phyloP scores from a whole-genome alignment of 2,113 vertebrate species.

The Gymnocephalus cernua region DNA sequence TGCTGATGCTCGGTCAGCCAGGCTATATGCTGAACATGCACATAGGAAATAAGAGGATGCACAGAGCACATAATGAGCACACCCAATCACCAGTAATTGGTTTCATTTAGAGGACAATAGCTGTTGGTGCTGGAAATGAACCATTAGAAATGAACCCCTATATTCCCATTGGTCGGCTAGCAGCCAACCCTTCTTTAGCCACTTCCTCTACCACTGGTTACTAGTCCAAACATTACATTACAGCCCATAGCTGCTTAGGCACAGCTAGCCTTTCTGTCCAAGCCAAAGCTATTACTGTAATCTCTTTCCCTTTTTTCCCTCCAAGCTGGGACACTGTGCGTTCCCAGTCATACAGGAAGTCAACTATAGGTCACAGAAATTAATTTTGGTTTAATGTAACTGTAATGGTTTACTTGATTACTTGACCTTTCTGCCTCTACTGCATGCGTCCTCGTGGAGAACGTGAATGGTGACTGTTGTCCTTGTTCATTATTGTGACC shows the following conservation, averaged over 20 bases:
- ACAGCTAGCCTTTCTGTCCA: slow-evolving; percentile 36
- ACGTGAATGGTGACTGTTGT: slow-evolving; percentile 1
- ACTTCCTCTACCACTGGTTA: slow-evolving; percentile 47
- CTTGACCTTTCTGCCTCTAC: slow-evolving; percentile 47
- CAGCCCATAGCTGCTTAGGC: slow-evolving; percentile 19
- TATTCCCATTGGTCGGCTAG: slow-evolving; percentile 46
- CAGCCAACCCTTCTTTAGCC: slow-evolving; percentile 52
- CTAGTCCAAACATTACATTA: slow-evolving; percentile 40
- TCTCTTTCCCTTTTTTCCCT: slow-evolving; percentile 32
- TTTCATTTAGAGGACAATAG: slow-evolving; percentile 71
- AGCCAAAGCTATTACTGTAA: slow-evolving; percentile 56
- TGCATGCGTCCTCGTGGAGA: slow-evolving; percentile 10
- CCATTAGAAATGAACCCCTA: slow-evolving; percentile 67
- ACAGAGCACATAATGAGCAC: slow-evolving; percentile 8
- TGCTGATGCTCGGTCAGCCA: slow-evolving; percentile 17
- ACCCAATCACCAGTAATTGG: slow-evolving; percentile 64
- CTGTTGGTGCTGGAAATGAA: slow-evolving; percentile 70
- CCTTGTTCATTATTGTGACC: slow-evolving; percentile 26
- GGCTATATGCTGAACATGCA: slow-evolving; percentile 27
- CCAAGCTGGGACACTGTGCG: neutral
- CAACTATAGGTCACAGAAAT: slow-evolving; percentile 65
- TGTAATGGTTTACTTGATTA: slow-evolving; percentile 56
- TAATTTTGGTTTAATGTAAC: slow-evolving; percentile 56
- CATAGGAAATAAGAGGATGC: slow-evolving; percentile 24
- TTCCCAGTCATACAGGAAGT: slow-evolving; percentile 56